Conservation (phyloP, 1,140 invertebrate genomes). For the Drosophila leontia region DNA sequence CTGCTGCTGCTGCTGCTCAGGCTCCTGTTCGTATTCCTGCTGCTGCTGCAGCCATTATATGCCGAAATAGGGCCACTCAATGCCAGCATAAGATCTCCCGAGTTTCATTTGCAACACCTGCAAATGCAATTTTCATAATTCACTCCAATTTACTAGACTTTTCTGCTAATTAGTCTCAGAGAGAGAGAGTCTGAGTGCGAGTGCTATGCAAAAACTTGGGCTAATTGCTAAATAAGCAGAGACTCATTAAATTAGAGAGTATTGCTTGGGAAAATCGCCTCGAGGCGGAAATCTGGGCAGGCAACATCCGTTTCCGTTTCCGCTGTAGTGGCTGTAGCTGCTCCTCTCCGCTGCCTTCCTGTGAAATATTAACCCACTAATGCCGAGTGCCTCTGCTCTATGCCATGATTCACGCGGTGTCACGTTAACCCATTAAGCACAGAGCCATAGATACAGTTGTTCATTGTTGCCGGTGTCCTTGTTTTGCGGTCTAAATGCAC, state of each 20-base stretch:
- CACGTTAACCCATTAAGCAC: slow-evolving; percentile 81
- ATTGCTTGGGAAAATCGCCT: slow-evolving; percentile 51
- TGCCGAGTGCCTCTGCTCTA: slow-evolving; percentile 33
- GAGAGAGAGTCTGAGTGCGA: not conserved
- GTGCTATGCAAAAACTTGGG: slow-evolving; percentile 22
- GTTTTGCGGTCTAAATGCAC: slow-evolving; percentile 60
- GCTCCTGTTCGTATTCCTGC: slow-evolving; percentile 1
- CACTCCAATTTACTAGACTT: slow-evolving; percentile 57
- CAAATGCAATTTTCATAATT: slow-evolving; percentile 74
- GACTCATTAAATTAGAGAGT: slow-evolving; percentile 66
- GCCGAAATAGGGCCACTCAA: slow-evolving; percentile 67
- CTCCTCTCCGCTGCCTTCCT: not conserved
- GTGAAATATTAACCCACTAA: slow-evolving; percentile 80
- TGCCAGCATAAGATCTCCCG: slow-evolving; percentile 55
- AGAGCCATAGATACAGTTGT: slow-evolving; percentile 61
- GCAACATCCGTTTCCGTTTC: slow-evolving; percentile 60
- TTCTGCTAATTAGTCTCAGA: slow-evolving; percentile 64
- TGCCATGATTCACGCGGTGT: slow-evolving; percentile 77
- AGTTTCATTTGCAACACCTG: slow-evolving; percentile 58
- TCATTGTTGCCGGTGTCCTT: slow-evolving; percentile 30
- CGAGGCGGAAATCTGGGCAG: slow-evolving; percentile 44
- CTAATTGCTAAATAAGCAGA: slow-evolving; percentile 42
- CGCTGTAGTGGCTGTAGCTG: slow-evolving; percentile 2
- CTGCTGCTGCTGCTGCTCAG: slow-evolving; percentile 1
- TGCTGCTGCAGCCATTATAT: slow-evolving; percentile 47